Conservation (phyloP, 2,113 vertebrate species). For the Embiotoca jacksoni region DNA sequence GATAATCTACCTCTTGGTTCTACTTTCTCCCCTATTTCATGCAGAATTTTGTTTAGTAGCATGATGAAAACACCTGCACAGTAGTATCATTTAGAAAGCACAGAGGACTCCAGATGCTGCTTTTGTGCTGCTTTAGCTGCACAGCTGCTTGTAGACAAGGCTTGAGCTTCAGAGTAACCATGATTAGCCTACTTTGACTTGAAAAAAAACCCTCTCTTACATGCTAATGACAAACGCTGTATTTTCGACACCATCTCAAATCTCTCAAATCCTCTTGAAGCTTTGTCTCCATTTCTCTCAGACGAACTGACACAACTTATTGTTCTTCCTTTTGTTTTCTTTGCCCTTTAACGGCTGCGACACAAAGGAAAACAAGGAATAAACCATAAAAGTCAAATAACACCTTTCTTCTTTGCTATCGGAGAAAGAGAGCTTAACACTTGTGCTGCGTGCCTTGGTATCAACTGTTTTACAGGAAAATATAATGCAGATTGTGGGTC, state of each 20-base stretch:
- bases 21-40: neutral
- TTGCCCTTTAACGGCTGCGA: neutral
- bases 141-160: conserved; percentile 6
- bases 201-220: conserved; percentile 1
- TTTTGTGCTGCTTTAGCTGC: conserved; percentile 9
- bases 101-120: conserved; percentile 7
- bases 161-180: conserved; percentile 11
- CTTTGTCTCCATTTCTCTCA: neutral
- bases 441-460: neutral
- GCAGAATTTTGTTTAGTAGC: neutral
- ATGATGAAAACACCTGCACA: neutral
- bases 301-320: neutral
- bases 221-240: conserved; percentile 1
- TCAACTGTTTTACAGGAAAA: neutral
- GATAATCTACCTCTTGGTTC: neutral
- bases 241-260: neutral
- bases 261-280: neutral
- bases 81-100: neutral
- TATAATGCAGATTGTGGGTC: neutral
- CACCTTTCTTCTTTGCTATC: neutral
- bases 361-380: neutral
- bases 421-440: neutral
- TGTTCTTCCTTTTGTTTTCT: neutral
- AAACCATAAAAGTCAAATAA: neutral
- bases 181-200: neutral